A percentile compares a stretch with the other conserved stretches of the same genome.
phyloP scores from a whole-genome alignment of 2,113 vertebrate genomes.

The Grantiella picta region DNA sequence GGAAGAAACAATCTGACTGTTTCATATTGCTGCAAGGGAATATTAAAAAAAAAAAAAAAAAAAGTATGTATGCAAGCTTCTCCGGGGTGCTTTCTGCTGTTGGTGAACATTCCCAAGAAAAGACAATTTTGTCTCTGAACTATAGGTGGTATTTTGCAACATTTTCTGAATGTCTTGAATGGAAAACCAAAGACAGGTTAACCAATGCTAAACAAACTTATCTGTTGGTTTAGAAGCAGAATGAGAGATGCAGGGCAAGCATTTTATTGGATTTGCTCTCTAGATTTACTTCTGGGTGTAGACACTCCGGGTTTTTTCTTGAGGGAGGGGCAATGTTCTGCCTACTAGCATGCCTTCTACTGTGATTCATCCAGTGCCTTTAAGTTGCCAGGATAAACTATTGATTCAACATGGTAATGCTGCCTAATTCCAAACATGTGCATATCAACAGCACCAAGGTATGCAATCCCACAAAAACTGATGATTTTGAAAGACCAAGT shows the following conservation, averaged over 20 bases:
- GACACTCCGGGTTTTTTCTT: neutral
- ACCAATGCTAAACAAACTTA: neutral
- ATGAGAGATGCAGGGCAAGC: neutral
- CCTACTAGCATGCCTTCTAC: neutral
- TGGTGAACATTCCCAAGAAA: neutral
- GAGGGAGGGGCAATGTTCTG: neutral
- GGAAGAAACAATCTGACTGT: neutral
- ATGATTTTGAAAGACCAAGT: slow-evolving; percentile 19
- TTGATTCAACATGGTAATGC: neutral
- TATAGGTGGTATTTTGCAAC: neutral
- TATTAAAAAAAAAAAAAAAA: neutral
- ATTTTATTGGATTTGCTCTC: neutral
- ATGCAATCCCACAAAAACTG: slow-evolving; percentile 2
- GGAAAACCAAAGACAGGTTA: neutral
- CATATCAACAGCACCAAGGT: neutral
- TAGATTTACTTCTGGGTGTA: neutral
- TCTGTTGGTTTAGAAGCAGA: neutral
- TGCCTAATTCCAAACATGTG: neutral
- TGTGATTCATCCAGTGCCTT: neutral
- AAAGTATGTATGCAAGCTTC: accelerated
- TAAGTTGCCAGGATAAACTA: slow-evolving; percentile 18
- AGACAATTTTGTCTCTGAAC: neutral
- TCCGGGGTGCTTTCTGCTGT: neutral
- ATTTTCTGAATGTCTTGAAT: neutral
- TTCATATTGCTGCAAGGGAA: neutral